A percentile compares a stretch with the other conserved stretches of the same genome.
Conservation (phyloP, 2,113 vertebrate genomes). For the Glaucomys volans region DNA sequence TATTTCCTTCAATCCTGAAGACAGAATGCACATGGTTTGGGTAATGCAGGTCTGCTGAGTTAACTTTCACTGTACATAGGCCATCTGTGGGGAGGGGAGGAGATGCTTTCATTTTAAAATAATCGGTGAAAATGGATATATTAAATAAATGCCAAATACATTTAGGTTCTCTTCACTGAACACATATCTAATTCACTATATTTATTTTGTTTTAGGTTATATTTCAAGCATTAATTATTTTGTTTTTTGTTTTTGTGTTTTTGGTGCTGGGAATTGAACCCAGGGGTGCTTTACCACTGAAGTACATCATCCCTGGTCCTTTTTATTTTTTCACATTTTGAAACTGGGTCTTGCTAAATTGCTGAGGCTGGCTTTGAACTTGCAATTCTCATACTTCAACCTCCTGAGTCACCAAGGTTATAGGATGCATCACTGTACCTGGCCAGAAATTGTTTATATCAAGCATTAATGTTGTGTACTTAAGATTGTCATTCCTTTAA, state of each 20-base stretch:
- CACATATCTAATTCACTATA: conserved; percentile 17
- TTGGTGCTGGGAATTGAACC: no score
- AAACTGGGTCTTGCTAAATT: no score
- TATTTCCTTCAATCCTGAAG: conserved; percentile 46
- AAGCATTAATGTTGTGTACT: conserved; percentile 53
- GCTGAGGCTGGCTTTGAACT: no score
- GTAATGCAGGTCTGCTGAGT: not conserved
- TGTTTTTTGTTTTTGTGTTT: no score
- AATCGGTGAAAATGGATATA: conserved; percentile 8
- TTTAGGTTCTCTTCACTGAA: conserved; percentile 33
- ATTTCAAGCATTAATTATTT: conserved; percentile 36
- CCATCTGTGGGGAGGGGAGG: not conserved
- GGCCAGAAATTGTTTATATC: not conserved
- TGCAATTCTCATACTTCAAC: no score
- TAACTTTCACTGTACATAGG: not conserved
- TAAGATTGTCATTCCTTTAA: conserved; percentile 52
- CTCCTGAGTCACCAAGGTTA: no score
- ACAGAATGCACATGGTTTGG: not conserved
- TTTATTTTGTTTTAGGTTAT: not conserved
- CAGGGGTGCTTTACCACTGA: no score
- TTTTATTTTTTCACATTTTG: no score
- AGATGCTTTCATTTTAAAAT: conserved; percentile 39
- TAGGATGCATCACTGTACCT: no score
- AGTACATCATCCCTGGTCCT: no score
- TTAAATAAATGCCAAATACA: conserved; percentile 43